Base-by-base conservation (phyloP, 2,797 vertebrate species). In the Enteromius viviparus region DNA sequence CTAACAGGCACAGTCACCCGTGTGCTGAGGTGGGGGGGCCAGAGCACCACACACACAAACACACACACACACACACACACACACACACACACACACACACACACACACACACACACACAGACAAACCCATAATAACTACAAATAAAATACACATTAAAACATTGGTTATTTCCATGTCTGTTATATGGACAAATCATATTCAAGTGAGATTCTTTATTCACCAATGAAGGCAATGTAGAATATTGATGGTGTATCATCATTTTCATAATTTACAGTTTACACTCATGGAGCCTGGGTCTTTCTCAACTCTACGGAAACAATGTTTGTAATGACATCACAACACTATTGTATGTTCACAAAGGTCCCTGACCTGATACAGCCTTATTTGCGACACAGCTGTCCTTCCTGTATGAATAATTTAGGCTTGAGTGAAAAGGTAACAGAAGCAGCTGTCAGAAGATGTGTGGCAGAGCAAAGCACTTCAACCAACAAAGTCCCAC, bases 341-440 rank as follows among this genome's bases (percentile, higher is more conserved):
- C 72, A 89, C 86, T 89, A 62, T 62, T 78, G 88, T 89, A 89
- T 65, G 55, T 72, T 84, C 85, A 91, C 90, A 93, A 88, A 69
- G 87, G 81, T 76, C 65, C 40, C 69, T 82, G 80, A 81, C 75
- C 84, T 87, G 69, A 91, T 90, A 84, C 89, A 82, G 82, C 26
- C 66, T 87, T 55, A 74, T 88, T 85, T 85, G 68, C 75, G 6
- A 71, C 82, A 89, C 40, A 78, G 49, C 83, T 68, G 75, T 72
- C 83, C 87, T 90, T 89, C 88, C 85, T 81, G 82, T 89, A 66
- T 93, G 83, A 91, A 92, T 92, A 92, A 92, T 92, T 86, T 82
- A 92, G 70, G 11, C 66, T 58, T 32, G 8, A 85, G 32, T 85
- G 53, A 74, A 75, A 90, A 89, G 85, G 51, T 75, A 78, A 85